Evolutionary conservation across 2,113 vertebrate species (phyloP).

Genomic region (Aegotheles bennettii): DNA sequence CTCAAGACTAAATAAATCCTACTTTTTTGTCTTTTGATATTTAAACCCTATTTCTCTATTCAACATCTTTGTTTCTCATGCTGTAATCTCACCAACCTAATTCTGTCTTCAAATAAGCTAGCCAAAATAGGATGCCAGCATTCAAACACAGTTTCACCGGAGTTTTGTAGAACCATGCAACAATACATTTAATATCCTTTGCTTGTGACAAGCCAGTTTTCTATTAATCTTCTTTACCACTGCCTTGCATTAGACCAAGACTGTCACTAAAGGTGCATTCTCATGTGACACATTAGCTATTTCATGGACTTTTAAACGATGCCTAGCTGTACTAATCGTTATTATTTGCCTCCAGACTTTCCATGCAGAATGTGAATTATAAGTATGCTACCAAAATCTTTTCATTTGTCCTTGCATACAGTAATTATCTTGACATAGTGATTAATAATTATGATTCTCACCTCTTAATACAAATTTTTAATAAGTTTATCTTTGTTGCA

Average conservation of each 20-base stretch:
- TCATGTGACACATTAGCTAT: constrained; percentile 9
- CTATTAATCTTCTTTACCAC: constrained; percentile 27
- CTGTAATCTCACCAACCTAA: not conserved
- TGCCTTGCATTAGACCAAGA: not conserved
- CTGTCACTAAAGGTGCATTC: not conserved
- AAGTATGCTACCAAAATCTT: not conserved
- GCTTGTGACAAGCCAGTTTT: constrained; percentile 6
- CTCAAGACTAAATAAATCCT: not conserved
- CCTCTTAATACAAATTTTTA: not conserved
- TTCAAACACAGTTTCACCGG: not conserved
- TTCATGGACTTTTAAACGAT: constrained; percentile 30
- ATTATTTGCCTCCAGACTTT: constrained; percentile 41
- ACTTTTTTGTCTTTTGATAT: not conserved
- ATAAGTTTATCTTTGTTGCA: not conserved
- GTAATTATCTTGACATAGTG: constrained; percentile 8
- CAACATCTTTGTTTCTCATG: not conserved
- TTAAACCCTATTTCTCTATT: constrained; percentile 6
- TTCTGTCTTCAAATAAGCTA: constrained; percentile 29
- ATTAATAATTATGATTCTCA: not conserved
- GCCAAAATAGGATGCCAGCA: not conserved
- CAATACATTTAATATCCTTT: not conserved
- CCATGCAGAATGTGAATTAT: not conserved
- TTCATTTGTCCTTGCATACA: not conserved
- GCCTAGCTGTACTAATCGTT: constrained; percentile 28
- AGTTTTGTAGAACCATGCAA: not conserved